phyloP scores from a whole-genome alignment of 2,113 vertebrate species.

The Macquaria australasica region DNA sequence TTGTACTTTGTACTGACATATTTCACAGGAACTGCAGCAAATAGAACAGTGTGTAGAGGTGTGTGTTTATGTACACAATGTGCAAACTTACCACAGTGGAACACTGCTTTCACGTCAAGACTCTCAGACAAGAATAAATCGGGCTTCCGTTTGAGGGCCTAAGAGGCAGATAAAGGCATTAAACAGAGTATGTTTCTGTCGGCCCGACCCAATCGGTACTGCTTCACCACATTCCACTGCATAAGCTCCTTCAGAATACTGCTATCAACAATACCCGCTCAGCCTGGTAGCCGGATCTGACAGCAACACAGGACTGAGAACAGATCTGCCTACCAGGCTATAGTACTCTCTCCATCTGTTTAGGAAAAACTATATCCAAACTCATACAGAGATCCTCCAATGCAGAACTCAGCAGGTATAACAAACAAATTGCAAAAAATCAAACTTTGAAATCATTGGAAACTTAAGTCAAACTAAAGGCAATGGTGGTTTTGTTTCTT shows the following conservation, averaged over 20 bases:
- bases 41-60: conserved; percentile 1
- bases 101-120: conserved; percentile 97
- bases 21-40: conserved; percentile 27
- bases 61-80: conserved; percentile 30
- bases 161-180: conserved; percentile 88
- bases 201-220: conserved; percentile 52
- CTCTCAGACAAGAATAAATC: conserved; percentile 97
- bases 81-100: conserved; percentile 95
- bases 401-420: conserved; percentile 84
- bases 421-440: conserved; percentile 85
- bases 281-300: conserved; percentile 79
- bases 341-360: conserved; percentile 71
- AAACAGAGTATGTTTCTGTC: conserved; percentile 66
- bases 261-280: conserved; percentile 63
- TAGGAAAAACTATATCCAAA: conserved; percentile 72
- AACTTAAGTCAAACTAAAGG: conserved; percentile 87
- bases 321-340: conserved; percentile 80
- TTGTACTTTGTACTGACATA: conserved; percentile 38
- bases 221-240: conserved; percentile 70
- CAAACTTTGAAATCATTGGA: conserved; percentile 84
- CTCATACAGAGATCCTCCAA: conserved; percentile 79
- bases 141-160: conserved; percentile 99
- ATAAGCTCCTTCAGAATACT: conserved; percentile 68
- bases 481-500: conserved; percentile 78
- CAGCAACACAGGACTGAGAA: conserved; percentile 58